Base-by-base conservation (phyloP, 2,888 invertebrate genomes). In the Aphidoletes aphidimyza region DNA sequence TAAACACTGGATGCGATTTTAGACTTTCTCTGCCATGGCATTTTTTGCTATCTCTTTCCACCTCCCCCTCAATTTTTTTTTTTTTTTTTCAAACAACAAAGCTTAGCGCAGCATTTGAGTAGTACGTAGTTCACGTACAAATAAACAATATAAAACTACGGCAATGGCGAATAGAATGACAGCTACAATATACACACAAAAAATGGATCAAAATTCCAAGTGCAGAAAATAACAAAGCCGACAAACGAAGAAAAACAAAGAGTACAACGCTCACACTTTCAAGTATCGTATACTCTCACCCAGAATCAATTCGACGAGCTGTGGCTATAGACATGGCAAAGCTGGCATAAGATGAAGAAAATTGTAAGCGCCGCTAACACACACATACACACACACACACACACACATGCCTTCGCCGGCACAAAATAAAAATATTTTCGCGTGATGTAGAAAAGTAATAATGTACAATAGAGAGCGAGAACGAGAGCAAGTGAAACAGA, bases 121-220 rank as follows among this genome's bases (percentile, higher is more conserved):
- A 17, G 34, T 69, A 69, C 69, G 34, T 30, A 1, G 30, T 69
- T 69, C 69, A 69, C 69, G 69, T 69, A 69, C 69, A 69, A 34
- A 69, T 69, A 26, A 69, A 69, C 69, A 69, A 69, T 69, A 69
- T 14, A 69, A 14, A 2, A 11, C 54, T 69, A 30, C 11, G 34
- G 69, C 34, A 30, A 69, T 69, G 69, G 69, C 34, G 30, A 69
- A 69, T 30, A 69, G 69, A 69, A 69, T 69, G 69, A 69, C 54
- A 54, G 54, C 54, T 22, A 30, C 69, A 34, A 30, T 69, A 69
- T n/a, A n/a, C n/a, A n/a, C n/a, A n/a, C 26, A 69, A 69, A 69
- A 30, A 69, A 69, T 69, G 69, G 69, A 69, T 69, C 30, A 69
- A 69, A 69, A 69, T 69, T 69, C 69, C 69, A 69, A 69, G 69